Conservation (phyloP, 2,888 invertebrate genomes). For the Panorpa germanica region DNA sequence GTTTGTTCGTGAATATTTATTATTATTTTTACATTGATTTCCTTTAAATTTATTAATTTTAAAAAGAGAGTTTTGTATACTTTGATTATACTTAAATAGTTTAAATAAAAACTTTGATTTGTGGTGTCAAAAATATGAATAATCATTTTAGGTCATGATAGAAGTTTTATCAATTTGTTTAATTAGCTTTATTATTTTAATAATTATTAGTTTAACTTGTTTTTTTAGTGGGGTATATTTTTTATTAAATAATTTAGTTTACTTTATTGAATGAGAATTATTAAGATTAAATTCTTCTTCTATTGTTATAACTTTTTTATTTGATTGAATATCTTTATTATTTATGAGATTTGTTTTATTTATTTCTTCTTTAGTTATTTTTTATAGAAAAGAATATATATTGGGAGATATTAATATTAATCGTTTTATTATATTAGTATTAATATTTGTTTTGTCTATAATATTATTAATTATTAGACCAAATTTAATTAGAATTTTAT, state of each 20-base stretch:
- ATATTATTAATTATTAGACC: slow-evolving; percentile 46
- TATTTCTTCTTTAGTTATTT: slow-evolving; percentile 45
- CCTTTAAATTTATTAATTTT: slow-evolving; percentile 41
- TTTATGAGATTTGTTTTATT: slow-evolving; percentile 43
- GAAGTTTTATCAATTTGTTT: slow-evolving; percentile 30
- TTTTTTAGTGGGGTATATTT: slow-evolving; percentile 24
- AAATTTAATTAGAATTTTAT: slow-evolving; percentile 48
- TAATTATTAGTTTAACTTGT: slow-evolving; percentile 24
- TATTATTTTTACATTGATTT: slow-evolving; percentile 39
- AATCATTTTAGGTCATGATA: slow-evolving; percentile 30
- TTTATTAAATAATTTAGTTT: slow-evolving; percentile 24
- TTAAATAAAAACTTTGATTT: slow-evolving; percentile 49
- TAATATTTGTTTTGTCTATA: slow-evolving; percentile 47
- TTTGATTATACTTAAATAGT: slow-evolving; percentile 39
- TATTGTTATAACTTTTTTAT: slow-evolving; percentile 33
- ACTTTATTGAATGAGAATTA: slow-evolving; percentile 35
- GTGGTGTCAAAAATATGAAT: slow-evolving; percentile 38
- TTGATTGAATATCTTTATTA: slow-evolving; percentile 42
- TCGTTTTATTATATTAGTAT: slow-evolving; percentile 44
- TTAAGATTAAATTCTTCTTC: slow-evolving; percentile 28
- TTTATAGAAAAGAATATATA: slow-evolving; percentile 45
- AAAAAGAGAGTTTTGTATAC: slow-evolving; percentile 29
- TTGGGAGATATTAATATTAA: slow-evolving; percentile 30
- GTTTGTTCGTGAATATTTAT: slow-evolving; percentile 34
- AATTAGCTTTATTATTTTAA: slow-evolving; percentile 29